Conservation (phyloP, 2,113 vertebrate genomes). For the Takifugu flavidus region DNA sequence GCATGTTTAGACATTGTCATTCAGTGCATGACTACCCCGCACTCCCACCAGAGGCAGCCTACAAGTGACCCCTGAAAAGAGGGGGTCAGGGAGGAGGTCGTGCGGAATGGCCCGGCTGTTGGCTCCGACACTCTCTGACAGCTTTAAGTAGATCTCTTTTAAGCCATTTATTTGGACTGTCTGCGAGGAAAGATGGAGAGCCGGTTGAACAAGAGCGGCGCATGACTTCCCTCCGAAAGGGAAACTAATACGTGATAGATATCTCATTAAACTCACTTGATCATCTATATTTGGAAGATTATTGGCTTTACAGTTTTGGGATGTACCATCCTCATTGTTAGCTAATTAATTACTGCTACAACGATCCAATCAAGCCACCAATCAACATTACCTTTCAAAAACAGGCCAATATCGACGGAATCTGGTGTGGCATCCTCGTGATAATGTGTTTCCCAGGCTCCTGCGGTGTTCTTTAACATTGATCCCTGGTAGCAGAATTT, state of each 20-base stretch:
- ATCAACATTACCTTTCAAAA: background rate
- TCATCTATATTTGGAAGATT: background rate
- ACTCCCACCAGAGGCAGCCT: conserved; percentile 76
- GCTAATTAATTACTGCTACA: background rate
- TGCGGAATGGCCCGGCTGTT: conserved; percentile 78
- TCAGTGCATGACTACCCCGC: conserved; percentile 69
- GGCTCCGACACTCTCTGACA: conserved; percentile 81
- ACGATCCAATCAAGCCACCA: background rate
- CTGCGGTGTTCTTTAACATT: conserved; percentile 43
- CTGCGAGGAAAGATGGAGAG: conserved; percentile 41
- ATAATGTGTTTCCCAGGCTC: conserved; percentile 35
- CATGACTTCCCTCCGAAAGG: conserved; percentile 53
- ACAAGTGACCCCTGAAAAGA: conserved; percentile 74
- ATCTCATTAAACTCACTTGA: no score
- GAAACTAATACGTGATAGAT: conserved; percentile 34
- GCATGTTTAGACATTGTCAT: conserved; percentile 73
- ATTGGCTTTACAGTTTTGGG: background rate
- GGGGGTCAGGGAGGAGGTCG: conserved; percentile 79
- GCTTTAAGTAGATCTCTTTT: conserved; percentile 80
- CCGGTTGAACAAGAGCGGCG: conserved; percentile 67
- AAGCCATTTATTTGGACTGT: conserved; percentile 74
- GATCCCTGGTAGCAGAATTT: conserved; percentile 60
- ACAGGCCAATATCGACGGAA: background rate
- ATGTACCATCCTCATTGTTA: background rate
- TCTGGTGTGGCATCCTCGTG: conserved; percentile 12